Conservation (phyloP, 1,140 invertebrate species). For the Ceratitis capitata region DNA sequence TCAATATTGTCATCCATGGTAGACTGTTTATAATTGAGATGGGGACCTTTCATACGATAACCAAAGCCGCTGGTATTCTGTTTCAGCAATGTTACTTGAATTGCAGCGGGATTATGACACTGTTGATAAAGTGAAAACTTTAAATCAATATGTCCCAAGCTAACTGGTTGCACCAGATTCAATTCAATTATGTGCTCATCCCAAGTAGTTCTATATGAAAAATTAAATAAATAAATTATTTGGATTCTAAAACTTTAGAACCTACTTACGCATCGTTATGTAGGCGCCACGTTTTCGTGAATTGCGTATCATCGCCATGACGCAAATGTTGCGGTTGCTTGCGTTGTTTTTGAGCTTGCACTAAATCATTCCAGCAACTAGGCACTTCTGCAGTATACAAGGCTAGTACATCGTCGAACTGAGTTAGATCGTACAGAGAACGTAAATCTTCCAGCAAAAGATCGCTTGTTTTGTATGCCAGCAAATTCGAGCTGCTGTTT, state of each 20-base stretch:
- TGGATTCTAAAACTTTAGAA: not conserved
- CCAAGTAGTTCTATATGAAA: conserved; percentile 76
- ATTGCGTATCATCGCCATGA: conserved; percentile 80
- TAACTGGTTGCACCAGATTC: conserved; percentile 79
- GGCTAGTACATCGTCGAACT: conserved; percentile 68
- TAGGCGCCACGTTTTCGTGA: conserved; percentile 85
- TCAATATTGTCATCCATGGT: conserved; percentile 68
- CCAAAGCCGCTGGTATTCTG: conserved; percentile 82
- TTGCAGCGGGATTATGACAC: conserved; percentile 71
- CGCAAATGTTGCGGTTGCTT: conserved; percentile 82
- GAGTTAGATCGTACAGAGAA: conserved; percentile 72
- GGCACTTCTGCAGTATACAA: conserved; percentile 89
- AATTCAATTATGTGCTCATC: conserved; percentile 92
- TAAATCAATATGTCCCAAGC: conserved; percentile 87
- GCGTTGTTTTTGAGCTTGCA: conserved; percentile 87
- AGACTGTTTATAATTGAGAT: conserved; percentile 52
- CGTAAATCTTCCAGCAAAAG: conserved; percentile 69
- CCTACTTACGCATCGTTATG: conserved; percentile 79
- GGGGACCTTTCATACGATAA: conserved; percentile 64
- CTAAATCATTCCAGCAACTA: conserved; percentile 90
- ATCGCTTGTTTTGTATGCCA: conserved; percentile 69
- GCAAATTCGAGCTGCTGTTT: conserved; percentile 59
- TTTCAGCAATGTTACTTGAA: conserved; percentile 85
- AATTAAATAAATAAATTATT: conserved; percentile 45
- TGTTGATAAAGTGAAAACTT: conserved; percentile 83